These are phyloP conservation scores for Fulmarus glacialis DNA, from an alignment of 2,113 vertebrate genomes.

Conservation along the genomic window DNA sequence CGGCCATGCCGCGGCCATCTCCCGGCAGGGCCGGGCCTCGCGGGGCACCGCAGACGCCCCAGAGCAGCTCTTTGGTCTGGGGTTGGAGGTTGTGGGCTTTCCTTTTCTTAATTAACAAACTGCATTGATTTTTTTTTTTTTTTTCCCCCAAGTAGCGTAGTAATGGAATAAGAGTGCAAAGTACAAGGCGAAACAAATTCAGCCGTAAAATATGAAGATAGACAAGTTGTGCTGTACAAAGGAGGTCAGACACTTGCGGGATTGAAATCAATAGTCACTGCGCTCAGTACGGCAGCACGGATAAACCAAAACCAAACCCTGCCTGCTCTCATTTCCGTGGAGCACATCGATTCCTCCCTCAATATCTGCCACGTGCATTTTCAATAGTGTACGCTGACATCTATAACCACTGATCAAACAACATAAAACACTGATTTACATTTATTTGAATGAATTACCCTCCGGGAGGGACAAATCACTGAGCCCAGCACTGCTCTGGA, in stretches of 20 bases:
- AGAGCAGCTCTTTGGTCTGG: neutral
- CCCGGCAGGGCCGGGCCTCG: neutral
- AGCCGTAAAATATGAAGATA: neutral
- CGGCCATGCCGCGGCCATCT: neutral
- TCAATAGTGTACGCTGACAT: neutral
- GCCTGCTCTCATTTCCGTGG: neutral
- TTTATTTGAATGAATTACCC: neutral
- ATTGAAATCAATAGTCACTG: neutral
- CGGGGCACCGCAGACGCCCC: rapidly evolving
- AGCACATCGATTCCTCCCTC: neutral
- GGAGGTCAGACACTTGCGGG: neutral
- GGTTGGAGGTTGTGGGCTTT: neutral
- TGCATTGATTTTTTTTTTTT: neutral
- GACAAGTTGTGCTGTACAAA: neutral
- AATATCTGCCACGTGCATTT: neutral
- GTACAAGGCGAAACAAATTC: neutral
- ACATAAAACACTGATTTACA: neutral
- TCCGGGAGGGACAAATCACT: neutral
- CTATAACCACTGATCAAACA: neutral
- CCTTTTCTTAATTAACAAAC: neutral
- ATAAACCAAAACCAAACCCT: neutral
- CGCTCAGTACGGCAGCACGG: neutral
- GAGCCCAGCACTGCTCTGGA: neutral
- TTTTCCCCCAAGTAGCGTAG: neutral
- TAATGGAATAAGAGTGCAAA: neutral